Evolutionary conservation across 2,113 vertebrate species (phyloP).

Genomic region (Vidua macroura): DNA sequence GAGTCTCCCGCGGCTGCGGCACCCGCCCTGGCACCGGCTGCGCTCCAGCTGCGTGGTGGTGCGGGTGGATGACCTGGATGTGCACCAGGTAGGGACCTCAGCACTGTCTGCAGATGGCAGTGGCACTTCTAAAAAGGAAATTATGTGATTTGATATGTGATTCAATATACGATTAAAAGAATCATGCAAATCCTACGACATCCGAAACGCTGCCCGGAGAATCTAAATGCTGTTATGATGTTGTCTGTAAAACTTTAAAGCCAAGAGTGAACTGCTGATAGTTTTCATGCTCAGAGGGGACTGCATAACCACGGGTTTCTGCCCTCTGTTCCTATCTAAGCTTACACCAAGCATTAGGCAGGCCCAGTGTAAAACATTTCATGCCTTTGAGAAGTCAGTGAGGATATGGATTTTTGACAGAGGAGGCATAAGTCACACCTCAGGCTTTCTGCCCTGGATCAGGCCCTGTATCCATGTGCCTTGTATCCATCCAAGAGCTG

Average conservation of each 20-base stretch:
- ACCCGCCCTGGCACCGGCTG: conserved; percentile 82
- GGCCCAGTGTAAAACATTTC: too few relatives aligned
- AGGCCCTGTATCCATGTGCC: not conserved
- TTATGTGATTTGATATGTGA: accelerated
- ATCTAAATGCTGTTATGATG: accelerated
- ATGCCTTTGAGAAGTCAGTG: not conserved
- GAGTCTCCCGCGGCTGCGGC: not conserved
- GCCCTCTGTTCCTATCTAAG: not conserved
- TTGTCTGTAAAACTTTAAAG: not conserved
- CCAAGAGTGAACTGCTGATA: not conserved
- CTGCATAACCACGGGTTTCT: not conserved
- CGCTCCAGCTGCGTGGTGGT: conserved; percentile 91
- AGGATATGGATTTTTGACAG: not conserved
- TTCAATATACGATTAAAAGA: not conserved
- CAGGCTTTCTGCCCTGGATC: not conserved
- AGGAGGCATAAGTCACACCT: not conserved
- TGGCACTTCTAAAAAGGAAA: not conserved
- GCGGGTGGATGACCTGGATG: conserved; percentile 90
- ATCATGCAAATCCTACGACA: accelerated
- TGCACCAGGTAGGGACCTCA: conserved; percentile 84
- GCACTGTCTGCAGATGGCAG: accelerated
- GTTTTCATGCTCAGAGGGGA: not conserved
- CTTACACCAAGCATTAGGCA: not conserved
- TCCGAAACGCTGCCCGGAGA: not conserved
- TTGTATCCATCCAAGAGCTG: not conserved